phyloP scores from a whole-genome alignment of 2,797 vertebrate species.

The Anniella stebbinsi region DNA sequence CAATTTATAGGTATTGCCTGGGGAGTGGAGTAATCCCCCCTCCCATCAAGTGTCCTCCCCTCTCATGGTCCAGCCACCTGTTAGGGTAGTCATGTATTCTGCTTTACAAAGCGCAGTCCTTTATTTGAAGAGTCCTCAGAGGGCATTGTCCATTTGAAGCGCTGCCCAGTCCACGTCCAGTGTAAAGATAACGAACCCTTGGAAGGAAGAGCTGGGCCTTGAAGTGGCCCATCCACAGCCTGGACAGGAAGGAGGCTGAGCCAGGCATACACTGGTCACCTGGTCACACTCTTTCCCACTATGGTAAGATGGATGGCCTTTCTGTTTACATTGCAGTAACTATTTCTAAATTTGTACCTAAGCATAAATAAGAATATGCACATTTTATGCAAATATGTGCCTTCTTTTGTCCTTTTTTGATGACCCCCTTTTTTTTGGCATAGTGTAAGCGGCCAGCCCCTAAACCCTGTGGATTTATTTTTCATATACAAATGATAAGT shows the following conservation, averaged over 20 bases:
- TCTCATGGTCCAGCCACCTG: too few relatives aligned
- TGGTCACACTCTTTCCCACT: neutral
- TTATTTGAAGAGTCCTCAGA: neutral
- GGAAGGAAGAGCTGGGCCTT: neutral
- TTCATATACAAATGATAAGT: neutral
- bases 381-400: neutral
- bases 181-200: neutral
- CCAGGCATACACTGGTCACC: neutral
- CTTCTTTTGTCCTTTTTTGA: neutral
- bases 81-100: too few relatives aligned
- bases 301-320: neutral
- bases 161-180: too few relatives aligned
- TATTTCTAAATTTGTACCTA: neutral
- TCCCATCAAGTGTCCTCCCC: too few relatives aligned
- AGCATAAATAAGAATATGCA: neutral
- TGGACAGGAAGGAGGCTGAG: neutral
- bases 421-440: neutral
- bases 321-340: neutral
- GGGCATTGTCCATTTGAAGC: neutral
- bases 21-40: too few relatives aligned
- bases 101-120: neutral
- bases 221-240: neutral
- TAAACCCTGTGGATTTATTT: neutral
- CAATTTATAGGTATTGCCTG: neutral
- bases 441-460: neutral